phyloP scores from a whole-genome alignment of 2,888 invertebrate species.

The Cantharis flavilabris region DNA sequence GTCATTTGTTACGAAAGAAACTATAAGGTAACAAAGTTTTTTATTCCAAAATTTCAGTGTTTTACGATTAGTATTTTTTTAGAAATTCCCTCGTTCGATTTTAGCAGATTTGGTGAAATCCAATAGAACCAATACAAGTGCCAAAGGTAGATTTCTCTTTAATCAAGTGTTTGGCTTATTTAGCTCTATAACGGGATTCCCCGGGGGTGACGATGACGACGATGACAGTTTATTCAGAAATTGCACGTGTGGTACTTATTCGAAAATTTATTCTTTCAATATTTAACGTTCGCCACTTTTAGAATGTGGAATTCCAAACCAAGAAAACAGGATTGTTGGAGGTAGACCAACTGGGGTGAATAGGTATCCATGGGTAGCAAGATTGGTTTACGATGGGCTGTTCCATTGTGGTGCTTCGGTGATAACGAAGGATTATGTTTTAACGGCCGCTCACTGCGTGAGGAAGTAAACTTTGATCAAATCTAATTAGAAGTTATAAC shows the following conservation, averaged over 20 bases:
- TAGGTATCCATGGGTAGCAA: constrained; percentile 86
- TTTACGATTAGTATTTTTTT: neutral
- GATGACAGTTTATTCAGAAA: constrained; percentile 63
- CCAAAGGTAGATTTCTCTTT: constrained; percentile 71
- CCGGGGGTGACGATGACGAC: constrained; percentile 63
- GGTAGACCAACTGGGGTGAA: constrained; percentile 81
- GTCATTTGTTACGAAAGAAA: neutral
- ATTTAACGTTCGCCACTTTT: constrained; percentile 39
- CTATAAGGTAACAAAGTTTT: neutral
- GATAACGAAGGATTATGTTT: constrained; percentile 80
- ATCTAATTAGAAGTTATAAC: neutral
- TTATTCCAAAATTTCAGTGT: neutral
- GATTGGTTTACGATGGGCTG: constrained; percentile 84
- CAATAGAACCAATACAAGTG: constrained; percentile 49
- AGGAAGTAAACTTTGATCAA: constrained; percentile 61
- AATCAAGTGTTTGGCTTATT: constrained; percentile 74
- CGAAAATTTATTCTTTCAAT: neutral
- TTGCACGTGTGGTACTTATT: constrained; percentile 71
- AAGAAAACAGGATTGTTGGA: constrained; percentile 86
- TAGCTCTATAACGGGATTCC: constrained; percentile 58
- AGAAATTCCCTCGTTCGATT: constrained; percentile 6
- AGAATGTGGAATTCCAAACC: constrained; percentile 84
- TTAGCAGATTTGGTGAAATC: neutral
- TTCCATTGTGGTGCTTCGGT: constrained; percentile 88
- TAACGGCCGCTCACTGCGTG: constrained; percentile 88